A percentile compares a stretch with the other conserved stretches of the same genome.
Evolutionary conservation across 2,113 vertebrate species (phyloP).

Genomic region (Brachypteracias leptosomus): DNA sequence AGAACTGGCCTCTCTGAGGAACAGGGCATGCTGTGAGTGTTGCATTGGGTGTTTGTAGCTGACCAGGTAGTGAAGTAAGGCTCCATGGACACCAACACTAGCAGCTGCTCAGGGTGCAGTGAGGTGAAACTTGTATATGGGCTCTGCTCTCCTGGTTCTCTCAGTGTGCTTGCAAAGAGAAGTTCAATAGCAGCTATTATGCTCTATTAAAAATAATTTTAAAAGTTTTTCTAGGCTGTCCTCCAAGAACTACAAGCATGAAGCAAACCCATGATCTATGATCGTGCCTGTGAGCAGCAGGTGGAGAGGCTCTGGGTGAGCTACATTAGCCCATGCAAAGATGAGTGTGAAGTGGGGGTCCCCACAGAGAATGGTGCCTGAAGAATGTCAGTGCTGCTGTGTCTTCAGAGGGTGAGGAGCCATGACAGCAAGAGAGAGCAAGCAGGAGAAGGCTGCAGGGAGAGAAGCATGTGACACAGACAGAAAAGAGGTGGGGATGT

Average conservation of each 20-base stretch:
- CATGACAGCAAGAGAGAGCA: neutral
- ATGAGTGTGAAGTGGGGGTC: neutral
- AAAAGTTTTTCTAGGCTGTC: neutral
- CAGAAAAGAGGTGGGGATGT: neutral
- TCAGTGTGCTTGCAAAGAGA: neutral
- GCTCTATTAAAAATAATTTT: neutral
- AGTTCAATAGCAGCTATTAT: neutral
- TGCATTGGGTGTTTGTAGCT: neutral
- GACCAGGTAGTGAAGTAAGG: neutral
- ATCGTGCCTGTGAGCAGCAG: neutral
- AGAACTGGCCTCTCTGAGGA: neutral
- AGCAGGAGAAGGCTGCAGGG: neutral
- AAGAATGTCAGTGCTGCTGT: neutral
- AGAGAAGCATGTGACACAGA: neutral
- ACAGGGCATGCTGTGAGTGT: neutral
- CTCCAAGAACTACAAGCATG: neutral
- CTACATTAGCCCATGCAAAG: neutral
- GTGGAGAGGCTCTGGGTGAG: neutral
- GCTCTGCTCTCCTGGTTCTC: neutral
- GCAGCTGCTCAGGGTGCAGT: neutral
- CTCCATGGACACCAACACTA: neutral
- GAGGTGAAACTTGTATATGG: neutral
- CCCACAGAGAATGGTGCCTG: neutral
- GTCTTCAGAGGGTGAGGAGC: neutral
- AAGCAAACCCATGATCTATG: neutral